phyloP scores from a whole-genome alignment of 2,113 vertebrate species.

The Heterocephalus glaber region DNA sequence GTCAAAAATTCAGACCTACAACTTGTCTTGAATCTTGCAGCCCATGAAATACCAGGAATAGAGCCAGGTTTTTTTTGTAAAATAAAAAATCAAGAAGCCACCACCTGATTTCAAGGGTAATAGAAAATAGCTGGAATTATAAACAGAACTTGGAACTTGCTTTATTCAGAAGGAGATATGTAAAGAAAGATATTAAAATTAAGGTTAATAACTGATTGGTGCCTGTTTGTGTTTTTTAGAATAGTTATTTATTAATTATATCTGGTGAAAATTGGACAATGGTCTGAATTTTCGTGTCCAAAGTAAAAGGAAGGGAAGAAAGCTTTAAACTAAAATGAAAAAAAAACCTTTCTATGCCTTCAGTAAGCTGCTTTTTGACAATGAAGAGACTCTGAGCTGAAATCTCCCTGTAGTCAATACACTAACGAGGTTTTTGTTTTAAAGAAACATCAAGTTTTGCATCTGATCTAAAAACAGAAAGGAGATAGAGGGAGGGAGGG shows the following conservation, averaged over 20 bases:
- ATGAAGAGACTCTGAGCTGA: not conserved
- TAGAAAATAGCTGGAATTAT: not conserved
- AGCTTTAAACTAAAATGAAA: not conserved
- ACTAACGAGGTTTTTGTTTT: not conserved
- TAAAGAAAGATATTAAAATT: not conserved
- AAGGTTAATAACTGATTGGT: too few relatives aligned
- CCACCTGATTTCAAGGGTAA: too few relatives aligned
- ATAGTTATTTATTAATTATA: not conserved
- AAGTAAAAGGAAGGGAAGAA: not conserved
- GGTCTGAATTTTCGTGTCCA: not conserved
- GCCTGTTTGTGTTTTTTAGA: not conserved
- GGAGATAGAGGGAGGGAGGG: fast-evolving
- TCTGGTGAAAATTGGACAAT: not conserved
- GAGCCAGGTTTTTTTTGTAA: not conserved
- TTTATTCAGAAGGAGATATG: not conserved
- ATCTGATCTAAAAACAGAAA: not conserved
- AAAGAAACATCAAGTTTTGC: not conserved
- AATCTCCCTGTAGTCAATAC: fast-evolving
- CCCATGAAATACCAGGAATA: not conserved
- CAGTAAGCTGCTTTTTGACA: too few relatives aligned
- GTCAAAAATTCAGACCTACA: not conserved
- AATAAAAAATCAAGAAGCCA: not conserved
- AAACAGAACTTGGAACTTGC: not conserved
- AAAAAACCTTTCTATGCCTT: not conserved
- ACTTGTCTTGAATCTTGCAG: not conserved